Evolutionary conservation across 2,888 invertebrate species (phyloP).

Genomic region (Creontiades dilutus): DNA sequence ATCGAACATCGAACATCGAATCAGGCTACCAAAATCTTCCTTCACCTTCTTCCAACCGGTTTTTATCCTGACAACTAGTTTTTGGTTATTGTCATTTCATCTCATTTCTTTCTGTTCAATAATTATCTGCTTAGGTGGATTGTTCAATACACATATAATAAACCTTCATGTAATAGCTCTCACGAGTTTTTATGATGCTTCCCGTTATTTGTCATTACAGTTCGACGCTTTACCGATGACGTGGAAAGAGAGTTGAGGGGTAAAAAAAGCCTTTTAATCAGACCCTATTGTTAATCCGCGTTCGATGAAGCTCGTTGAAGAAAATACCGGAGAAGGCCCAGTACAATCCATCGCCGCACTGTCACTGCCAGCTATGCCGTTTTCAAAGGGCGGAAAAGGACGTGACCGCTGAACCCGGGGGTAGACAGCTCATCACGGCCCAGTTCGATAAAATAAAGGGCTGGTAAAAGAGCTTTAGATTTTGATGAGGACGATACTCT

Average conservation of each 20-base stretch:
- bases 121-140: no score
- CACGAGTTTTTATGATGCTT: no score
- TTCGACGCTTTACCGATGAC: background rate
- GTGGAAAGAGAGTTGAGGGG: background rate
- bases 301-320: conserved; percentile 4
- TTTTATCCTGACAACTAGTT: no score
- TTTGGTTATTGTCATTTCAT: no score
- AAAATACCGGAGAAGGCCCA: background rate
- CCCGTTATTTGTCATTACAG: no score
- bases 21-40: no score
- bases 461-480: background rate
- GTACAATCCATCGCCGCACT: conserved; percentile 7
- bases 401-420: background rate
- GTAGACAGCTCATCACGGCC: conserved; percentile 17
- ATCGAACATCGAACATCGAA: no score
- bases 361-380: background rate
- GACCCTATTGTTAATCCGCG: background rate
- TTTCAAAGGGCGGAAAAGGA: background rate
- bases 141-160: no score
- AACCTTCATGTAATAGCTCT: no score
- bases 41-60: no score
- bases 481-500: background rate
- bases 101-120: no score
- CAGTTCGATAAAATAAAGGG: background rate
- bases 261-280: background rate